Conservation (phyloP, 2,113 vertebrate species). For the Psilopsiagon aurifrons region DNA sequence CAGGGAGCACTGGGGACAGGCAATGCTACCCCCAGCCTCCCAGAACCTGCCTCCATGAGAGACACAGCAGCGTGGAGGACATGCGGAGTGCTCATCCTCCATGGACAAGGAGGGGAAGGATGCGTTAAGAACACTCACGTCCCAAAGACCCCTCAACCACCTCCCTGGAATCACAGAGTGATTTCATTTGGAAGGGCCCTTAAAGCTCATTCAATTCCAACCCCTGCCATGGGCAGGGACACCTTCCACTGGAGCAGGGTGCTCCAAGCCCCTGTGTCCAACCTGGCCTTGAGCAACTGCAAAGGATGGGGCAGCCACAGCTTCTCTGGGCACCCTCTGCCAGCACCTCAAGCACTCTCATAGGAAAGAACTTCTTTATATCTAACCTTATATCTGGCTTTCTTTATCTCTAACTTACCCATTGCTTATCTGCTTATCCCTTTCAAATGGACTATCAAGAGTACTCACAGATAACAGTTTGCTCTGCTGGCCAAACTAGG, state of each 20-base stretch:
- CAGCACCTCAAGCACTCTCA: not conserved
- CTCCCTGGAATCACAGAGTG: not conserved
- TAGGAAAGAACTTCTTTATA: not conserved
- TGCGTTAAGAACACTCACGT: accelerated
- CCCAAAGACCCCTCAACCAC: not conserved
- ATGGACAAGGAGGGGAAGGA: not conserved
- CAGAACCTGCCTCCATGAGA: not conserved
- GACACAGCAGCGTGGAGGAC: not conserved
- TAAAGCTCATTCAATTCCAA: not conserved
- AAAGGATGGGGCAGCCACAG: not conserved
- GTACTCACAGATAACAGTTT: not conserved
- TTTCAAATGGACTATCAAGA: not conserved
- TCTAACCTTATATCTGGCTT: not conserved
- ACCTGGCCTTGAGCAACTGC: too few species aligned
- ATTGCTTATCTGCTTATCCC: not conserved
- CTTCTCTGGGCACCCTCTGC: not conserved
- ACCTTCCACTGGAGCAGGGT: too few species aligned
- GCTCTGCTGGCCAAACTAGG: not conserved
- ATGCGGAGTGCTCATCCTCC: too few species aligned
- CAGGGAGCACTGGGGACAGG: not conserved
- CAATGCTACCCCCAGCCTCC: accelerated
- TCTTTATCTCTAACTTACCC: not conserved
- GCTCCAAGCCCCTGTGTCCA: too few species aligned
- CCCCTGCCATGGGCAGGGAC: not conserved
- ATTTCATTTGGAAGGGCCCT: not conserved